Evolutionary conservation across 2,888 invertebrate species (phyloP), one percentile per base, ranked within the genome.

Genomic region (Tetragonula carbonaria): DNA sequence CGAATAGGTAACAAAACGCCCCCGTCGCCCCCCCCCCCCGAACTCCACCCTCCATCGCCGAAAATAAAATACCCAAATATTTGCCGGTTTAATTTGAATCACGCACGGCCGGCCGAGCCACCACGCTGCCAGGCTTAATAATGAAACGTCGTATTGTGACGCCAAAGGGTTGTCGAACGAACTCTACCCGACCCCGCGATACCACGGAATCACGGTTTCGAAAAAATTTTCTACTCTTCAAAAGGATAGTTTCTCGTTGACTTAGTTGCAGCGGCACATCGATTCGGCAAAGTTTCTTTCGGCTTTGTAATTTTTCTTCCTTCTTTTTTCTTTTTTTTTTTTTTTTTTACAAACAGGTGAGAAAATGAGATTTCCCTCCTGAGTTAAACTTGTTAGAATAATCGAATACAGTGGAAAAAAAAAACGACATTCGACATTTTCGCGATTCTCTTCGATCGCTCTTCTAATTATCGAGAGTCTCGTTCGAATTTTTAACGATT

Each of bases 111-210:
- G 45, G 8, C 72, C 76, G 71, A 55, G 72, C 77, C 63, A 65
- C 51, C 72, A 21, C 4, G 75, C 68, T 53, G 70, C 74, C 75
- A 73, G 79, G 78, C 66, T 92, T 92, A 91, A 92, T 92, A 92
- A 93, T 92, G 91, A 92, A 93, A 92, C 90, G 90, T 90, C 90
- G 90, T 91, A 91, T 93, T 93, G 92, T 91, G 88, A 90, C 18
- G 84, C 87, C 80, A 80, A 88, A 87, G 92, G 90, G 88, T 91
- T 83, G 86, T 65, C 18, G 21, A 18, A 16, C 11, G 16, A 33
- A 21, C 51, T 33, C 38, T 33, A 23, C 1, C 18, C 74, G 16
- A 38, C 18, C 50, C 63, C 23, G 8, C 62, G n/a, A 13, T 78
- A 83, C 74, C 71, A 77, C 74, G 80, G 77, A 38, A 6, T 38